Evolutionary conservation across 2,888 invertebrate species (phyloP).

Genomic region (Tetropium fuscum): DNA sequence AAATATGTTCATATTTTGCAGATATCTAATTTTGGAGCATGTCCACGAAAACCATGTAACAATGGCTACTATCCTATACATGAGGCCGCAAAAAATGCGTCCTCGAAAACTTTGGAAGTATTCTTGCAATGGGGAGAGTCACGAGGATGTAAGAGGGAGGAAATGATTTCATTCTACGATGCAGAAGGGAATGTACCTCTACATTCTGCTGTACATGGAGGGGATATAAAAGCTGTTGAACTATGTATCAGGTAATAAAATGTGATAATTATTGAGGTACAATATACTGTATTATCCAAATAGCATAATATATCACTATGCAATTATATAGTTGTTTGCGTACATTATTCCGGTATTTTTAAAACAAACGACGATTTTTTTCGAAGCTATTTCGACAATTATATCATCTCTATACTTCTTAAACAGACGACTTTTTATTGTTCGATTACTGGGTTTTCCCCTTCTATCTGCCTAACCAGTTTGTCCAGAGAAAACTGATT

Average conservation of each 20-base stretch:
- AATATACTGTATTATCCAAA: neutral
- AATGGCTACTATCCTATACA: slow-evolving; percentile 94
- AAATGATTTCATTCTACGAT: slow-evolving; percentile 87
- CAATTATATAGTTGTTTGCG: too few relatives aligned
- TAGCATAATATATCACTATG: too few relatives aligned
- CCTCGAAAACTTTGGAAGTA: slow-evolving; percentile 86
- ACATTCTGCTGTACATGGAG: slow-evolving; percentile 79
- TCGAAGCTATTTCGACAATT: too few relatives aligned
- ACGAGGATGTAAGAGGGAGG: slow-evolving; percentile 80
- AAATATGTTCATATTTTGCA: too few relatives aligned
- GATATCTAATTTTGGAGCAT: slow-evolving; percentile 84
- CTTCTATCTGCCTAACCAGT: too few relatives aligned
- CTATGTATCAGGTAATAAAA: slow-evolving; percentile 75
- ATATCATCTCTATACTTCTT: too few relatives aligned
- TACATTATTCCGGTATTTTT: too few relatives aligned
- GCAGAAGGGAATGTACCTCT: slow-evolving; percentile 88
- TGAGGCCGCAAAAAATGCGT: slow-evolving; percentile 91
- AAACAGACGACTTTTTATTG: too few relatives aligned
- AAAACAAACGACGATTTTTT: too few relatives aligned
- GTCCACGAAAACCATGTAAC: slow-evolving; percentile 83
- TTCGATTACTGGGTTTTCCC: too few relatives aligned
- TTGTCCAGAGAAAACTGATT: too few relatives aligned
- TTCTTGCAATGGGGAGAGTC: slow-evolving; percentile 86
- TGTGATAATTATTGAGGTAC: neutral
- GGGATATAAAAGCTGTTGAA: slow-evolving; percentile 85